Conservation (phyloP, 1,140 invertebrate species). For the Heliothis virescens region DNA sequence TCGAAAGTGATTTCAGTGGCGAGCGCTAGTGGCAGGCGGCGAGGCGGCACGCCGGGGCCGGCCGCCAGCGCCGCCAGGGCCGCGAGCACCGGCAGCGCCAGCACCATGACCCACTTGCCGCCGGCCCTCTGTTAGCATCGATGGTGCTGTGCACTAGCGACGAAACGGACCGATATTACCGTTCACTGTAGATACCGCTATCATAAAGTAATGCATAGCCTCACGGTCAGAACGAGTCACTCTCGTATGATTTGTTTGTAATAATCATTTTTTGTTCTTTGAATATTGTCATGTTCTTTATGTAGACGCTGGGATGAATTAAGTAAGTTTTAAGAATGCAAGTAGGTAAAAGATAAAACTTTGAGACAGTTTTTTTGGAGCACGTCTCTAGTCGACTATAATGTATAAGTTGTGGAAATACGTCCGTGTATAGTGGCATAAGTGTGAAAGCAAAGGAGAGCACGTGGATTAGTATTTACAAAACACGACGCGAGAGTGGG, state of each 20-base stretch:
- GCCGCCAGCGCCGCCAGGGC: neutral
- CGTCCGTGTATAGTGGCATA: neutral
- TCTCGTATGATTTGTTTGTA: neutral
- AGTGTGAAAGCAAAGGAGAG: neutral
- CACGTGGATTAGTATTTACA: slow-evolving; percentile 15
- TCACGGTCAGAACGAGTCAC: neutral
- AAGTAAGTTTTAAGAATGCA: too few species aligned
- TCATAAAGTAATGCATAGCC: neutral
- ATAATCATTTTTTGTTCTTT: neutral
- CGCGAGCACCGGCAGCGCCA: slow-evolving; percentile 13
- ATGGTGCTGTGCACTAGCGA: neutral
- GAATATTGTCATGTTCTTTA: neutral
- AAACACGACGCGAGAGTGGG: neutral
- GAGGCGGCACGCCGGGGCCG: neutral
- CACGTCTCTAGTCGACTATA: too few species aligned
- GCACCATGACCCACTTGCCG: neutral
- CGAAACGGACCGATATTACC: neutral
- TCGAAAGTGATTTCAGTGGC: neutral
- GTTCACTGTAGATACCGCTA: too few species aligned
- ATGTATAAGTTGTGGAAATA: too few species aligned
- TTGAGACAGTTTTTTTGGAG: too few species aligned
- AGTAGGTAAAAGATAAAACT: too few species aligned
- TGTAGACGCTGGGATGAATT: neutral
- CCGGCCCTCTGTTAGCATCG: neutral
- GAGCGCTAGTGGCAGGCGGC: neutral